Base-by-base conservation (phyloP, 2,113 vertebrate species). In the Percina caprodes region DNA sequence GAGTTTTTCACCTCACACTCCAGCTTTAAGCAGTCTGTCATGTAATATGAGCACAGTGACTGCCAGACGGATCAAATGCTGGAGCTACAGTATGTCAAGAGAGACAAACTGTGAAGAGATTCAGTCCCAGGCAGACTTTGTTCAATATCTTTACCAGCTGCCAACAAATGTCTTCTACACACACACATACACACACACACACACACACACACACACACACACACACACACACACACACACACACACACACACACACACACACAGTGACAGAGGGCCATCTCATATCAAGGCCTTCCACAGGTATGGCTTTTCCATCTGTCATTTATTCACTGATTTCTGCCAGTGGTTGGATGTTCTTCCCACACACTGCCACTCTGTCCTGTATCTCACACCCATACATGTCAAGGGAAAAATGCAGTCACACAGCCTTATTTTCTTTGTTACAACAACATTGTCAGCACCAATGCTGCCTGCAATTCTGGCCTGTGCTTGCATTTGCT, bases 131-230 rank as follows among this genome's bases (percentile, higher is more conserved):
- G 56, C 26, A 70, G 52, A 30, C 73, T 77, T 72, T 71, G 54
- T 59, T 78, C 49, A 55, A 91, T 89, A 62, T 79, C 62, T 93
- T 92, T 69, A 80, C 88, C 90, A 89, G 81, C 65, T 90, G 79
- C 52, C 4, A 26, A 52, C 39, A 60, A n/a, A 12, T 81, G 67
- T 68, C 42, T 12, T 26, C 30, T 3, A 4, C 30, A 9, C 49
- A 61, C 42, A 51, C 67, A 48, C 84, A 26, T 46, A 77, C 74
- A 67, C 60, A 83, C 58, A 66, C 33, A 58, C 48, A 59, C 79
- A 61, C 61, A 83, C 79, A 33, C 78, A 71, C 51, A 81, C 39
- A 49, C 33, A 58, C 59, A 35, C 42, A 48, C 51, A 80, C 58
- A 39, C 39, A 45, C 74, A 71, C 56, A 81, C 39, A 51, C 33